Percentiles rank a stretch among this genome's conserved stretches.
Conservation (phyloP, 2,797 vertebrate species). For the Macrochelys suwanniensis region DNA sequence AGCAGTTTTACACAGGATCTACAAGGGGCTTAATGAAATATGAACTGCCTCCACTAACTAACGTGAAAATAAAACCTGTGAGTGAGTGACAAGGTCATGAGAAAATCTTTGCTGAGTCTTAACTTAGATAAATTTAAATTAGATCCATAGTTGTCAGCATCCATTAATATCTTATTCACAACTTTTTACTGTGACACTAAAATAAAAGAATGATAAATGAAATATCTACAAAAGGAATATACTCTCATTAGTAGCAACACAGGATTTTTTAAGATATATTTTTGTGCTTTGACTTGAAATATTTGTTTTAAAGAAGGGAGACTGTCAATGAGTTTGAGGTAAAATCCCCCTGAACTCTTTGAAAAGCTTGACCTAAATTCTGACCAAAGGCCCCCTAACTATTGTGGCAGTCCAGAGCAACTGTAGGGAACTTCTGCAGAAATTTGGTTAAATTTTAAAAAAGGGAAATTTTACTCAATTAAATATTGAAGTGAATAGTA, state of each 20-base stretch:
- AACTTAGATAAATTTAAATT: conserved; percentile 6
- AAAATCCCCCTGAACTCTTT: neutral
- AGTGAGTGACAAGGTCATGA: conserved; percentile 8
- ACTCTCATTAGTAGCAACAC: neutral
- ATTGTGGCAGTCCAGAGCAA: neutral
- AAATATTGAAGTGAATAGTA: neutral
- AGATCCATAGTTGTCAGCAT: conserved; percentile 1
- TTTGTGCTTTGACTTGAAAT: neutral
- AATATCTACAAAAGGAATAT: neutral
- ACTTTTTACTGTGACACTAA: neutral
- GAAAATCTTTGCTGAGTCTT: neutral
- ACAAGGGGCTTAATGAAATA: neutral
- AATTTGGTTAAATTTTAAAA: neutral
- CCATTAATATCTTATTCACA: neutral
- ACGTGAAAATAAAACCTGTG: conserved; percentile 24
- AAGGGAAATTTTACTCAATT: neutral
- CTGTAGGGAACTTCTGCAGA: neutral
- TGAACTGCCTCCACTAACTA: neutral
- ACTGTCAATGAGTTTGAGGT: neutral
- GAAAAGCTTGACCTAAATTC: neutral
- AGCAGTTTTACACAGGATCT: neutral
- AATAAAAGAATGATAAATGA: conserved; percentile 3
- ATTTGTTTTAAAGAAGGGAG: neutral
- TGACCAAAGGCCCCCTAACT: neutral
- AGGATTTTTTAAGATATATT: neutral